Evolutionary conservation across 1,140 invertebrate genomes (phyloP), one percentile per base, ranked within the genome.

Genomic region (Bombus sylvicola): DNA sequence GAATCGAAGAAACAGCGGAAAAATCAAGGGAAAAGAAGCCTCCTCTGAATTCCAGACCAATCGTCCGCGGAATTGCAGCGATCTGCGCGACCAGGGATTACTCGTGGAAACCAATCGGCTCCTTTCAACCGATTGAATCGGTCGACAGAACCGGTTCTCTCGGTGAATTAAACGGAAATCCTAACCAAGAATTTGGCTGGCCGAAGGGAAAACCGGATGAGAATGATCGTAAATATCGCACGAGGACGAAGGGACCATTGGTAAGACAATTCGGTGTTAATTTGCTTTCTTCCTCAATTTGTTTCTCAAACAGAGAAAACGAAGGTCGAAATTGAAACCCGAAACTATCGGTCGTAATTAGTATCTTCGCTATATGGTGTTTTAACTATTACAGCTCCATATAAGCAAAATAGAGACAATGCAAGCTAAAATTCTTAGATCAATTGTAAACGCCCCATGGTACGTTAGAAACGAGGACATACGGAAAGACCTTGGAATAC

Each of bases 71-170:
- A 84, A 84, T 78, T 78, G 64, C 82, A 43, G 22, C 64, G 82
- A 83, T 83, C 82, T 59, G 39, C 68, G 75, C 82, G 76, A 71
- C 74, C 75, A 78, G 66, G 39, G 78, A 84, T 84, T 84, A 71
- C 39, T 43, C 66, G 43, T 34, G 53, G 37, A 71, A 78, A 84
- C 28, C 74, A 84, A 84, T 84, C 82, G 82, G 57, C 37, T 84
- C 3, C 74, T 78, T 69, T 83, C 64, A 77, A 66, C 43, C 62
- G 73, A 68, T 69, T 12, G 47, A 31, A 59, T 71, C 75, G 82
- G n/a, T 22, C 13, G 28, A 15, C 3, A 22, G 13, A 43, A 39
- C 39, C 53, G 18, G 39, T 6, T 31, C 34, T 53, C 43, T 37
- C 12, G 72, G 1, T 31, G 57, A 68, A 76, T 53, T 76, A 68